Evolutionary conservation across 2,888 invertebrate species (phyloP).

Genomic region (Drosophila subquinaria): DNA sequence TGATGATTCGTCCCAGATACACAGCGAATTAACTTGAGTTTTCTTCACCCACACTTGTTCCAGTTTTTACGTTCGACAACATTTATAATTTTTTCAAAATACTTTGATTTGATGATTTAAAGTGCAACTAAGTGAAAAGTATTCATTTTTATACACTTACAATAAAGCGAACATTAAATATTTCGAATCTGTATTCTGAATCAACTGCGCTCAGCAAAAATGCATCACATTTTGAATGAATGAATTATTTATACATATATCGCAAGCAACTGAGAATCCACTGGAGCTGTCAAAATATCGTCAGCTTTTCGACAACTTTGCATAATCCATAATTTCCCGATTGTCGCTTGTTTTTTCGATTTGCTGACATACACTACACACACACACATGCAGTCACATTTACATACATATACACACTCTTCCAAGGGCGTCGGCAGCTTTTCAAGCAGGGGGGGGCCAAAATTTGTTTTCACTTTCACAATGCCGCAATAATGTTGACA

Average conservation of each 20-base stretch:
- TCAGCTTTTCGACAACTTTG: slow-evolving; percentile 47
- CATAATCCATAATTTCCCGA: slow-evolving; percentile 66
- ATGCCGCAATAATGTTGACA: no score
- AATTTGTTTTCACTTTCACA: no score
- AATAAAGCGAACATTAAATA: slow-evolving; percentile 1
- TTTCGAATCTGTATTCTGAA: slow-evolving; percentile 1
- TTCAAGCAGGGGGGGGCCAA: no score
- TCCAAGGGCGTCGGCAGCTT: no score
- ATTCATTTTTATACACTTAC: no score
- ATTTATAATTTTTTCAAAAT: no score
- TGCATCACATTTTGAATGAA: slow-evolving; percentile 13
- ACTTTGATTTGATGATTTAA: no score
- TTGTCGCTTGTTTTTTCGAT: slow-evolving; percentile 50
- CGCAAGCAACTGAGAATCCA: slow-evolving; percentile 7
- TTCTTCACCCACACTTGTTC: no score
- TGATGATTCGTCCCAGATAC: slow-evolving; percentile 36
- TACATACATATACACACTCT: neutral
- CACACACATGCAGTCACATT: neutral
- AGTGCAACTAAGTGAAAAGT: no score
- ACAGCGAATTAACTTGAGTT: neutral
- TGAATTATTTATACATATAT: slow-evolving; percentile 29
- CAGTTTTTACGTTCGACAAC: no score
- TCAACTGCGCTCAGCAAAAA: neutral
- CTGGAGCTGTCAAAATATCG: slow-evolving; percentile 26
- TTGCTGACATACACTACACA: slow-evolving; percentile 8